Evolutionary conservation across 2,797 vertebrate species (phyloP), one percentile per base, ranked within the genome.

Genomic region (Cheirogaleus major): DNA sequence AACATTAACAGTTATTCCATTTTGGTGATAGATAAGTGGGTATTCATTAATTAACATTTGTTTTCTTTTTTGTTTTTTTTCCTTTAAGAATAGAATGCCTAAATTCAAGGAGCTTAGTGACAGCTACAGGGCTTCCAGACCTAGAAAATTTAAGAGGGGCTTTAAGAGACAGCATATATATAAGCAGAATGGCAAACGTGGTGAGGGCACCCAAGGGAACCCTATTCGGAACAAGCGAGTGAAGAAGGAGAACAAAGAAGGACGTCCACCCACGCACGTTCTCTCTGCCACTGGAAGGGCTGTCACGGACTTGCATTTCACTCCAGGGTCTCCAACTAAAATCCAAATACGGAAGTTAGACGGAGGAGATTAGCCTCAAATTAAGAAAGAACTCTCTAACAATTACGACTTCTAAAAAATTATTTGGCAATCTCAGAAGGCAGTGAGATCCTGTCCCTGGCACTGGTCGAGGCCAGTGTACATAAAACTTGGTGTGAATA

Each of bases 361-460:
- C 12, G 57, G 22, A 78, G 43, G n/a, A 70, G 9, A 75, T 84
- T 78, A 70, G 35, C 61, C 59, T 86, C 17, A 20, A 82, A 73
- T 41, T 73, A 57, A 86, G 73, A 91, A 89, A 48, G 14, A 59
- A 45, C 30, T 61, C 45, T 67, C 35, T 52, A 67, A 59, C 7
- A 63, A 38, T 89, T 14, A n/a, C 17, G 55, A 88, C 65, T 85
- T 95, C 55, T n/a, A 50, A 80, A 87, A 86, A 75, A 17, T 23
- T 45, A 55, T 61, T 30, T 82, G 61, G 23, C 48, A 85, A 27
- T 38, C 45, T 80, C 48, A 52, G 48, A 50, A 91, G 4, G 12
- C 25, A 72, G 27, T 63, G 59, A 48, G 48, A 17, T 35, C 25
- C 17, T 70, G 15, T 73, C 48, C 2, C 4, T 35, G 35, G 32